These are phyloP conservation scores for Cremastobaeus sp. DNA, from an alignment of 2,888 invertebrate genomes.

Conservation along the genomic window DNA sequence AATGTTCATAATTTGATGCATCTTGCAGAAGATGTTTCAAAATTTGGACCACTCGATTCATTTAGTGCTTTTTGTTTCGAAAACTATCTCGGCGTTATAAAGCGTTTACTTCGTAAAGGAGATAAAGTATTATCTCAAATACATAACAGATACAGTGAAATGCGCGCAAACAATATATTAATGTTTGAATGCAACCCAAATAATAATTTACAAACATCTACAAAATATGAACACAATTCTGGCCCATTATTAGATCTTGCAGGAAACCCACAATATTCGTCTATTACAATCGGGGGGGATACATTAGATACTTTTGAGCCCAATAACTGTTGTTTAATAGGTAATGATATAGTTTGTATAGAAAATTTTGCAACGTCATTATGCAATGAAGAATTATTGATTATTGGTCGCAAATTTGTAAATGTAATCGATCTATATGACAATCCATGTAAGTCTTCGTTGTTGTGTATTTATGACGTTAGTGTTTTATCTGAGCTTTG, in stretches of 20 bases:
- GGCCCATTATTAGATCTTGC: too few relatives aligned
- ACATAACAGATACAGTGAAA: conserved; percentile 4
- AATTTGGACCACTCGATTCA: conserved; percentile 57
- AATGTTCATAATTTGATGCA: conserved; percentile 64
- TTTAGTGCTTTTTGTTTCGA: conserved; percentile 63
- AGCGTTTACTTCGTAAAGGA: conserved; percentile 45
- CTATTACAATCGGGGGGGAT: not conserved
- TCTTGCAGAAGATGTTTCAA: conserved; percentile 56
- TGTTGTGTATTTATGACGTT: too few relatives aligned
- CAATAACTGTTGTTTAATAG: conserved; percentile 4
- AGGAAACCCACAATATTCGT: conserved; percentile 12
- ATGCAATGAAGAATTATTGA: not conserved
- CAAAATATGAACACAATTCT: conserved; percentile 3
- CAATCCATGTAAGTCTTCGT: too few relatives aligned
- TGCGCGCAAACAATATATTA: not conserved
- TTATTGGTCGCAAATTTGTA: not conserved
- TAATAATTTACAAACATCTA: too few relatives aligned
- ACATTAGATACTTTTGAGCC: not conserved
- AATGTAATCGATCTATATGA: too few relatives aligned
- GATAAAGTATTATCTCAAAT: conserved; percentile 47
- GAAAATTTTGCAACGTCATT: conserved; percentile 7
- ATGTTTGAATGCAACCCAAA: too few relatives aligned
- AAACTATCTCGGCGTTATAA: conserved; percentile 57
- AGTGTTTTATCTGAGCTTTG: too few relatives aligned
- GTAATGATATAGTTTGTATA: conserved; percentile 5